phyloP scores from a whole-genome alignment of 2,113 vertebrate genomes.

The Anarhynchus alexandrinus region DNA sequence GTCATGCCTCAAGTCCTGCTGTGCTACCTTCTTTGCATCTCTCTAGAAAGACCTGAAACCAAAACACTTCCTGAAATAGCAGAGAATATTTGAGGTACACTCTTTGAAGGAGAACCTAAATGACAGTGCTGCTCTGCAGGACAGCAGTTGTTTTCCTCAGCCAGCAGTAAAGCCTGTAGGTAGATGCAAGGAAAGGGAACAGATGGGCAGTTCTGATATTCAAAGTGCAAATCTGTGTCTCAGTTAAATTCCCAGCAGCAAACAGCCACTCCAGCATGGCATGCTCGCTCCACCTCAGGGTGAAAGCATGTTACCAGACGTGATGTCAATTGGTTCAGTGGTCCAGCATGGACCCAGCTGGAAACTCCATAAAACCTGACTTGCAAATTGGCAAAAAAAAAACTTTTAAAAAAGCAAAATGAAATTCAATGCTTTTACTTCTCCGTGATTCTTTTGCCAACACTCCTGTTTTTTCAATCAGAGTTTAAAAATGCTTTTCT shows the following conservation, averaged over 20 bases:
- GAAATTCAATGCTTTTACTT: not conserved
- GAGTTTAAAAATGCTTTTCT: not conserved
- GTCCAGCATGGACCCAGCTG: not conserved
- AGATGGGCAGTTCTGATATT: conserved; percentile 36
- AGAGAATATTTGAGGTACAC: not conserved
- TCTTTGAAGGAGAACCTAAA: not conserved
- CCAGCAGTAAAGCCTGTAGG: not conserved
- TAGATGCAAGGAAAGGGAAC: not conserved
- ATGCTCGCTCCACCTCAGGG: not conserved
- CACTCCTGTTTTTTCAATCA: not conserved
- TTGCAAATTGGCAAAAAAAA: conserved; percentile 17
- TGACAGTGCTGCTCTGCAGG: not conserved
- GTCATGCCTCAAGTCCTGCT: not conserved
- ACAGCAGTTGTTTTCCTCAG: not conserved
- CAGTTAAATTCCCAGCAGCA: conserved; percentile 29
- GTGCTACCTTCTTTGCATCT: not conserved
- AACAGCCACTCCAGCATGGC: not conserved
- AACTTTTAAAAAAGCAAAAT: not conserved
- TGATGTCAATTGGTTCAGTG: conserved; percentile 28
- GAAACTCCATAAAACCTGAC: not conserved
- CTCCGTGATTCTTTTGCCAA: not conserved
- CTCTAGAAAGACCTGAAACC: not conserved
- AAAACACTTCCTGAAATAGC: not conserved
- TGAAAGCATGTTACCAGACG: not conserved
- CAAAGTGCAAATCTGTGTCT: conserved; percentile 22